phyloP scores from a whole-genome alignment of 1,140 invertebrate genomes.

The Zaprionus africanus region DNA sequence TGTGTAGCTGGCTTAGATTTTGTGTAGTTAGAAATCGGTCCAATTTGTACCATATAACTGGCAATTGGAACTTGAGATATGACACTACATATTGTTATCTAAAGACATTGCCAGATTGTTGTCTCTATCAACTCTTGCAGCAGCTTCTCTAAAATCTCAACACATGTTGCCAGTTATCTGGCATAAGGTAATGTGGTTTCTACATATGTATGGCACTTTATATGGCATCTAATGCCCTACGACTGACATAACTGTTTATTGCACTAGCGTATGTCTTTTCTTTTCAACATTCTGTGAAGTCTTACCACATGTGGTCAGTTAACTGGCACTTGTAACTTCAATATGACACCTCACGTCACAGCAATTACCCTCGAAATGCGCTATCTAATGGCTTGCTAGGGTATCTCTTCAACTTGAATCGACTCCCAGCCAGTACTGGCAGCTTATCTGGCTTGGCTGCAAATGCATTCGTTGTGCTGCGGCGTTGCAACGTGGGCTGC shows the following conservation, averaged over 20 bases:
- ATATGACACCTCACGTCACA: neutral
- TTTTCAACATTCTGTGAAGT: neutral
- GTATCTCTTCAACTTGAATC: neutral
- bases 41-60: neutral
- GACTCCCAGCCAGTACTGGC: neutral
- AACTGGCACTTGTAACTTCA: neutral
- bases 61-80: neutral
- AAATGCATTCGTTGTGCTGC: conserved; percentile 15
- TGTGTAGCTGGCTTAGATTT: no score
- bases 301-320: neutral
- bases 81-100: neutral
- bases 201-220: neutral
- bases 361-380: neutral
- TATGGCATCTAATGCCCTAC: no score
- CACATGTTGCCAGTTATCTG: neutral
- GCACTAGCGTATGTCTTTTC: neutral
- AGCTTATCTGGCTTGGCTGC: conserved; percentile 27
- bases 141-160: neutral
- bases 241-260: neutral
- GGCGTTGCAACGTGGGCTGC: conserved; percentile 53
- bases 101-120: neutral
- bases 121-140: neutral
- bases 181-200: neutral
- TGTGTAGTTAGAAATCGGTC: neutral
- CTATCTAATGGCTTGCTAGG: neutral